phyloP scores from a whole-genome alignment of 1,140 invertebrate genomes.

The Cepaea nemoralis region DNA sequence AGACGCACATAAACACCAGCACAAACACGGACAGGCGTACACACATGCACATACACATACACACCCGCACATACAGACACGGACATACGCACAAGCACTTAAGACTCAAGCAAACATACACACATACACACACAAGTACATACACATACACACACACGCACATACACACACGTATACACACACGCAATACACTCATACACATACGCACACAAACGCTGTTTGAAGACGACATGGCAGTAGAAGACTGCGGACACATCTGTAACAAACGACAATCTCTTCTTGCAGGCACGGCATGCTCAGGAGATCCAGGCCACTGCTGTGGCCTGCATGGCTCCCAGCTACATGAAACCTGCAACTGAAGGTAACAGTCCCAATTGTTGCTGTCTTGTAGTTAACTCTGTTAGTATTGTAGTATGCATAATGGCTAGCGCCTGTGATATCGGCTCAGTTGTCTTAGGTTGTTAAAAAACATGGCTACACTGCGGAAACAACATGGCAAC shows the following conservation, averaged over 20 bases:
- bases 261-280: constrained; percentile 29
- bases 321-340: constrained; percentile 83
- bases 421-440: too few relatives aligned
- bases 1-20: background rate
- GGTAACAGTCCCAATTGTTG: constrained; percentile 43
- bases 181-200: constrained; percentile 36
- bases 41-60: background rate
- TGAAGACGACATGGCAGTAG: too few relatives aligned
- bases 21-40: background rate
- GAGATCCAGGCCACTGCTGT: constrained; percentile 79
- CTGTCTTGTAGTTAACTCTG: background rate
- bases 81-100: background rate
- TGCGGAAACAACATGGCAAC: too few relatives aligned
- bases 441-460: too few relatives aligned
- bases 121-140: constrained; percentile 30
- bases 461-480: too few relatives aligned
- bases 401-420: too few relatives aligned
- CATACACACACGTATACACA: constrained; percentile 39
- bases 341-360: constrained; percentile 79
- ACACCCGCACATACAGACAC: background rate
- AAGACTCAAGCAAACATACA: background rate
- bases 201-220: constrained; percentile 11
- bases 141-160: constrained; percentile 41
- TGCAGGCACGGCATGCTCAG: constrained; percentile 83
- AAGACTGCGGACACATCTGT: too few relatives aligned